Base-by-base conservation (phyloP, 2,113 vertebrate species). In the Cyanoderma ruficeps region DNA sequence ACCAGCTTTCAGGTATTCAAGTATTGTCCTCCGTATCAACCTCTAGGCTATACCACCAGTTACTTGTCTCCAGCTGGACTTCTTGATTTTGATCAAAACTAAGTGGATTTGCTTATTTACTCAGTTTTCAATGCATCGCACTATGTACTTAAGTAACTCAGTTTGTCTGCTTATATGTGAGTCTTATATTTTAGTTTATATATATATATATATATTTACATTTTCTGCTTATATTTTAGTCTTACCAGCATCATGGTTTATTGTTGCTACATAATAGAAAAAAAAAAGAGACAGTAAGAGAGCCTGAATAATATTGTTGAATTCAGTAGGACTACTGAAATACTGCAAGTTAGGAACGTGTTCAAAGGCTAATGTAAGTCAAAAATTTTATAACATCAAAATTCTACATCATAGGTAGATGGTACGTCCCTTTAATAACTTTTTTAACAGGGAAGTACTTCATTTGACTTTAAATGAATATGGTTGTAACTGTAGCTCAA, bases 381-480 rank as follows among this genome's bases (percentile, higher is more conserved):
- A 91, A 37, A 47, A 77, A 28, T 30, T 56, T 64, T 78, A 30
- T 41, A 33, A 39, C 6, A 39, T 11, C 23, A 35, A 41, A 76
- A 78, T 28, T 56, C 30, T 56, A 3, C 47, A n/a, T 75, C 5
- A 6, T 11, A 56, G 11, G 16, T 31, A 22, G 4, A 22, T 10
- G n/a, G 6, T 25, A 9, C 2, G 79, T 82, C 10, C 5, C 30
- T 20, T 41, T 21, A 1, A 27, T 76, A 33, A 13, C 28, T 75
- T 94, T 37, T 96, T 91, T 11, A 15, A 61, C 56, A 64, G 15
- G 42, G 10, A 91, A 94, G 18, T 74, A 74, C 13, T 92, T 90
- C 13, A 83, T 94, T 94, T 92, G 46, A 92, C 60, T 94, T 96
- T 79, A 96, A 95, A 57, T 95, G 1, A 83, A 85, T 83, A 89